Conservation (phyloP, 2,797 vertebrate species). For the Notolabrus celidotus region DNA sequence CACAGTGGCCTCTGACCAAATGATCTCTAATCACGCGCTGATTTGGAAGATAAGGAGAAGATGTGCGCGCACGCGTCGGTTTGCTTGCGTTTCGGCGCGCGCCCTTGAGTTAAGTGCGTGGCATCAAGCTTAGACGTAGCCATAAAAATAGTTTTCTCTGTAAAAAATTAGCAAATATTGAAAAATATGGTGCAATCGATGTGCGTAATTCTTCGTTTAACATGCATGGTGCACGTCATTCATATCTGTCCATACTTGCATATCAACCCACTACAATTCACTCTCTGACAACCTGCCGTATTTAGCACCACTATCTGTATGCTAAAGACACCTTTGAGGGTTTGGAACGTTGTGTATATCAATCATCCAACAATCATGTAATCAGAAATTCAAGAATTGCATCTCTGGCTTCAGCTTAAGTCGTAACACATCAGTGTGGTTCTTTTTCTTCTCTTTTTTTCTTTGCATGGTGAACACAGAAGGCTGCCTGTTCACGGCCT, state of each 20-base stretch:
- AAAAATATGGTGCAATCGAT: not conserved
- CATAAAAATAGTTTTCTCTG: not conserved
- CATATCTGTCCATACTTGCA: conserved; percentile 15
- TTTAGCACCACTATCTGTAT: conserved; percentile 31
- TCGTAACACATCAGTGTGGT: conserved; percentile 11
- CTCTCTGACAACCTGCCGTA: conserved; percentile 33
- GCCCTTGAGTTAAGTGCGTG: conserved; percentile 53
- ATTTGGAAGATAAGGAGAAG: conserved; percentile 48
- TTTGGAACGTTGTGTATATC: not conserved
- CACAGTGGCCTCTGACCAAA: conserved; percentile 42
- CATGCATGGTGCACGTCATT: not conserved
- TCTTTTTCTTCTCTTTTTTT: not conserved
- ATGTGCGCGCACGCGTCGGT: conserved; percentile 43
- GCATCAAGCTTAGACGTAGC: conserved; percentile 10
- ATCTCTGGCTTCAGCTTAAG: conserved; percentile 3
- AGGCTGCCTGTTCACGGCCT: conserved; percentile 55
- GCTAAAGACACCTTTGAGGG: conserved; percentile 24
- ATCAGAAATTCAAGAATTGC: conserved; percentile 20
- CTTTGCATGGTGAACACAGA: conserved; percentile 45
- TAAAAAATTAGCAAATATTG: not conserved
- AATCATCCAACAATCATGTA: not conserved
- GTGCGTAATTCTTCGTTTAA: not conserved
- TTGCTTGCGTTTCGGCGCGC: conserved; percentile 46
- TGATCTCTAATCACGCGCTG: conserved; percentile 47
- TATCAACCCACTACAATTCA: conserved; percentile 31